Percentiles rank a stretch among this genome's conserved stretches.
Conservation (phyloP, 2,113 vertebrate genomes). For the Vicugna pacos region DNA sequence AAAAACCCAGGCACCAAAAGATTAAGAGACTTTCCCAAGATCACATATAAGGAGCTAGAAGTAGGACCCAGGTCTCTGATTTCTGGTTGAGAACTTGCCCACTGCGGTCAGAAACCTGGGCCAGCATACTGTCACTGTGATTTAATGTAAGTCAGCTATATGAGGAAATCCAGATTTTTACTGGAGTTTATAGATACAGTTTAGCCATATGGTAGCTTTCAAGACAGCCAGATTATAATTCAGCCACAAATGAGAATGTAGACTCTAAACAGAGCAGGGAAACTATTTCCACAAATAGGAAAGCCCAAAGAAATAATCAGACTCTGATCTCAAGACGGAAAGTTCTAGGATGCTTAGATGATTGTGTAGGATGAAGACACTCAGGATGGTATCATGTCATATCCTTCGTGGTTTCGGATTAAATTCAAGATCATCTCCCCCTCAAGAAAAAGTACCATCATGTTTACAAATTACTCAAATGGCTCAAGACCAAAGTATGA, state of each 20-base stretch:
- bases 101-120: slow-evolving; percentile 3
- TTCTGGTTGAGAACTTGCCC: slow-evolving; percentile 44
- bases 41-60: neutral
- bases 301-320: slow-evolving; percentile 36
- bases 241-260: slow-evolving; percentile 47
- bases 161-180: slow-evolving; percentile 70
- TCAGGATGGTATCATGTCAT: neutral
- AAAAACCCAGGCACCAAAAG: neutral
- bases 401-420: slow-evolving; percentile 28
- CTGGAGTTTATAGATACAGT: slow-evolving; percentile 53
- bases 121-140: slow-evolving; percentile 62
- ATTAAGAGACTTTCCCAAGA: slow-evolving; percentile 32
- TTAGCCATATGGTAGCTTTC: slow-evolving; percentile 73
- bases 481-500: slow-evolving; percentile 63
- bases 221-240: slow-evolving; percentile 52
- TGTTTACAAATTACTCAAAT: slow-evolving; percentile 61
- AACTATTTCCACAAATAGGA: slow-evolving; percentile 48
- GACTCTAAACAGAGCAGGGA: slow-evolving; percentile 31
- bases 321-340: neutral
- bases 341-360: neutral
- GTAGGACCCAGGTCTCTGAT: neutral
- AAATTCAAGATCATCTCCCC: slow-evolving; percentile 21
- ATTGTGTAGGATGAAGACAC: neutral
- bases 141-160: slow-evolving; percentile 48
- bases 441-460: slow-evolving; percentile 20